Conservation (phyloP, 2,888 invertebrate genomes). For the Drosophila hawaiiensis region DNA sequence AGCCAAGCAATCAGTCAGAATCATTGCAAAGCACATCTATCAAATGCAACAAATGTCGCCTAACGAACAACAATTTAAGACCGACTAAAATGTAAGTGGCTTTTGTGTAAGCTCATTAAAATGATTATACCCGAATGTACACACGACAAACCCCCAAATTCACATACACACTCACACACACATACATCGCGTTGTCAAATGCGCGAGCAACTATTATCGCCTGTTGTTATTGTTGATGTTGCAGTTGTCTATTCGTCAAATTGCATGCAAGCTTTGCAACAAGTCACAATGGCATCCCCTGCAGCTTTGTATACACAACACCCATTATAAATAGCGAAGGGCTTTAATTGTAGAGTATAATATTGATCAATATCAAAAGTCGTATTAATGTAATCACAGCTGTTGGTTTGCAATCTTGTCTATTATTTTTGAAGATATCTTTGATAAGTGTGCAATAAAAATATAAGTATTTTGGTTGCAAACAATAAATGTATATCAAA, state of each 20-base stretch:
- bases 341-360: neutral
- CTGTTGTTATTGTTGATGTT: slow-evolving; percentile 15
- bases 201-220: slow-evolving; percentile 55
- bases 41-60: slow-evolving; percentile 48
- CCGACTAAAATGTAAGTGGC: slow-evolving; percentile 59
- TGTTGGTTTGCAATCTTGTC: neutral
- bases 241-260: slow-evolving; percentile 42
- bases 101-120: slow-evolving; percentile 79
- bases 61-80: slow-evolving; percentile 48
- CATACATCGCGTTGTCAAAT: slow-evolving; percentile 34
- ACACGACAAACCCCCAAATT: slow-evolving; percentile 41
- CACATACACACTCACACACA: slow-evolving; percentile 19
- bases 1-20: slow-evolving; percentile 31
- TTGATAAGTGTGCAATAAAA: neutral
- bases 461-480: neutral
- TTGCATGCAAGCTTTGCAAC: slow-evolving; percentile 61
- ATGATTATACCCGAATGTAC: slow-evolving; percentile 61
- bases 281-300: slow-evolving; percentile 7
- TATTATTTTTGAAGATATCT: neutral
- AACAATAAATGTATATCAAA: neutral
- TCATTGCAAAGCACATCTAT: slow-evolving; percentile 62
- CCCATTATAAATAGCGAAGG: neutral
- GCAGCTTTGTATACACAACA: neutral
- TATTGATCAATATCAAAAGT: neutral
- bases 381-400: neutral